Percentiles rank a stretch among this genome's conserved stretches.
phyloP scores from a whole-genome alignment of 2,888 invertebrate genomes.

The Idaea dimidiata region DNA sequence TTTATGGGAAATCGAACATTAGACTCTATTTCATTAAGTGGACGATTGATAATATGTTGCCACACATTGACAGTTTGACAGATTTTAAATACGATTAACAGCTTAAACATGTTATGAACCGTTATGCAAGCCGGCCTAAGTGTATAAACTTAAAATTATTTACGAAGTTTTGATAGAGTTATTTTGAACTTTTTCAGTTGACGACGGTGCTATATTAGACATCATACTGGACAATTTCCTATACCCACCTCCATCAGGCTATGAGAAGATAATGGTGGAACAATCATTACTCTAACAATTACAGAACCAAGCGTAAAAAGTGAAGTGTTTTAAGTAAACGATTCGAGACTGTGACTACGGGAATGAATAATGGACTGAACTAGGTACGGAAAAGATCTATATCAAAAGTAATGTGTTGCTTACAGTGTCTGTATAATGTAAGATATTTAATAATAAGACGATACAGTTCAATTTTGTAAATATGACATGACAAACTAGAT shows the following conservation, averaged over 20 bases:
- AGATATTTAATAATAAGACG: too few relatives aligned
- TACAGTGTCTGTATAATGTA: background rate
- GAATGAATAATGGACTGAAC: background rate
- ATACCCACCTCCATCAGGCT: slow-evolving; percentile 91
- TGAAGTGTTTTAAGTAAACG: background rate
- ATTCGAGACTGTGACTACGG: background rate
- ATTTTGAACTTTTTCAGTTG: slow-evolving; percentile 83
- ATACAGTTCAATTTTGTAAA: background rate
- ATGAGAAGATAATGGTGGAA: slow-evolving; percentile 97
- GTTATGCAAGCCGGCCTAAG: too few relatives aligned
- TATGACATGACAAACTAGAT: background rate
- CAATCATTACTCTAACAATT: slow-evolving; percentile 93
- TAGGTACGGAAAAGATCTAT: background rate
- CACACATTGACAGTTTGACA: too few relatives aligned
- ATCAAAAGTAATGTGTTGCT: background rate
- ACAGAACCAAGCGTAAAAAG: slow-evolving; percentile 5
- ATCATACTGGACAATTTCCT: slow-evolving; percentile 94
- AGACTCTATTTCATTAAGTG: too few relatives aligned
- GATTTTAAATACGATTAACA: too few relatives aligned
- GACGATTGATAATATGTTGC: too few relatives aligned
- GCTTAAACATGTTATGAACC: too few relatives aligned
- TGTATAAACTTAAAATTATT: too few relatives aligned
- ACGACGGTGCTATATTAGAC: slow-evolving; percentile 98
- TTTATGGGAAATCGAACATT: too few relatives aligned
- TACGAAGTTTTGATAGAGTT: background rate